A percentile compares a stretch with the other conserved stretches of the same genome.
phyloP scores from a whole-genome alignment of 2,888 invertebrate genomes.

The Limenitis camilla region DNA sequence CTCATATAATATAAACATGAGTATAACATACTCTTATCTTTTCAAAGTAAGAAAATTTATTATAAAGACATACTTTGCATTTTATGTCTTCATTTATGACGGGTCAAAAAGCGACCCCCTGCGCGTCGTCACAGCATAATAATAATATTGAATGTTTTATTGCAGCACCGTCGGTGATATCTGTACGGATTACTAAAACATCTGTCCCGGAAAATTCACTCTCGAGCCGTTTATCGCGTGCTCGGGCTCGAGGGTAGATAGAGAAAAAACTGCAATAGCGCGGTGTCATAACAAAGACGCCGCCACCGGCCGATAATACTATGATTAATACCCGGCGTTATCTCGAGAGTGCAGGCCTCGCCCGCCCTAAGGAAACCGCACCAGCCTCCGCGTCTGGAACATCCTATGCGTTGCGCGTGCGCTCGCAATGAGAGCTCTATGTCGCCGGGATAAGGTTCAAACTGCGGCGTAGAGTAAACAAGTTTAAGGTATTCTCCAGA shows the following conservation, averaged over 20 bases:
- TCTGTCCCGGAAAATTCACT: slow-evolving; percentile 74
- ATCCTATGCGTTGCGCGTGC: slow-evolving; percentile 21
- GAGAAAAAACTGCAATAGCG: slow-evolving; percentile 73
- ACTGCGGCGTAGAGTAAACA: slow-evolving; percentile 16
- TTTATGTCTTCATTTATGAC: slow-evolving; percentile 30
- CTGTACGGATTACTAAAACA: slow-evolving; percentile 62
- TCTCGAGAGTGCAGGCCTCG: slow-evolving; percentile 69
- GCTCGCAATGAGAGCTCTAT: slow-evolving; percentile 21
- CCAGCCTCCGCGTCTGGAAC: slow-evolving; percentile 24
- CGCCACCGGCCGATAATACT: slow-evolving; percentile 68
- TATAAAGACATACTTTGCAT: slow-evolving; percentile 15
- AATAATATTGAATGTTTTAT: slow-evolving; percentile 63
- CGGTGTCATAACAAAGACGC: slow-evolving; percentile 73
- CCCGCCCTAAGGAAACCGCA: slow-evolving; percentile 44
- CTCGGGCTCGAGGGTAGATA: slow-evolving; percentile 63
- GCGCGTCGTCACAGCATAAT: slow-evolving; percentile 28
- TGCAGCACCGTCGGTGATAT: slow-evolving; percentile 34
- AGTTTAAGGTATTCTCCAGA: slow-evolving; percentile 61
- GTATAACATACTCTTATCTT: not conserved
- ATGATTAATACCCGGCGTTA: slow-evolving; percentile 73
- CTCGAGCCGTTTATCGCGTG: slow-evolving; percentile 58
- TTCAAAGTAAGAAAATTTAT: not conserved
- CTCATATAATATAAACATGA: not conserved
- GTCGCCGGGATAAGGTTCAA: slow-evolving; percentile 20
- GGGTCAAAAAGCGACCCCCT: slow-evolving; percentile 20